phyloP scores from a whole-genome alignment of 2,797 vertebrate genomes.

The Melanotaenia nigrans region DNA sequence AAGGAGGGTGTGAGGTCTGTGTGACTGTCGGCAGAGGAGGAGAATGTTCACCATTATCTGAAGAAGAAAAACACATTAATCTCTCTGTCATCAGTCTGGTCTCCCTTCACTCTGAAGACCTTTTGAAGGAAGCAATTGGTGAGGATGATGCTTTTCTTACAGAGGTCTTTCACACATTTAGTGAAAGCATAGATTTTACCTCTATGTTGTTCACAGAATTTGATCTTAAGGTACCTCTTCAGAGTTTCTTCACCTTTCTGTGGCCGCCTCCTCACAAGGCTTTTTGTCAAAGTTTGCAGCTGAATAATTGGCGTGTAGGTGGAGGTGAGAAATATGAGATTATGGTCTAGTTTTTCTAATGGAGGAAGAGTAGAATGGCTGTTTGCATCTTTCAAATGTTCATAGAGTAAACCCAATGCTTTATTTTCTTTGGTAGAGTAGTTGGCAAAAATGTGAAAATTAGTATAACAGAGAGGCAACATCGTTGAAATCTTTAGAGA shows the following conservation, averaged over 20 bases:
- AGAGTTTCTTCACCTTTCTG: not conserved
- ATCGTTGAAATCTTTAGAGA: too few species aligned
- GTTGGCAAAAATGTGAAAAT: too few species aligned
- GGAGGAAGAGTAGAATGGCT: too few species aligned
- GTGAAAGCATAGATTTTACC: not conserved
- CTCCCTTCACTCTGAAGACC: not conserved
- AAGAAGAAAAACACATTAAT: not conserved
- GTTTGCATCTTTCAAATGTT: too few species aligned
- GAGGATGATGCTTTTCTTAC: not conserved
- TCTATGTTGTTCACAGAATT: not conserved
- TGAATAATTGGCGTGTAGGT: not conserved
- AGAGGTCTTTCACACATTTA: not conserved
- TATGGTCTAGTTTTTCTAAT: not conserved
- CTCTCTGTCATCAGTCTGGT: not conserved
- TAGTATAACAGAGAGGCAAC: too few species aligned
- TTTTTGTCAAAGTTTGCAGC: not conserved
- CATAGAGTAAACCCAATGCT: too few species aligned
- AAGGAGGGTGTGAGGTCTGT: too few species aligned
- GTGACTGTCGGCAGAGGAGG: not conserved
- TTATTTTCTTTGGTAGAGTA: too few species aligned
- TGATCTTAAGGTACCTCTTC: not conserved
- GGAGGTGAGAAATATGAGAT: not conserved
- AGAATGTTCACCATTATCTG: not conserved
- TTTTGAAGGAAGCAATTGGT: not conserved
- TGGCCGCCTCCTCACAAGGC: not conserved